Conservation (phyloP, 2,888 invertebrate species). For the Lacanobia wlatinum region DNA sequence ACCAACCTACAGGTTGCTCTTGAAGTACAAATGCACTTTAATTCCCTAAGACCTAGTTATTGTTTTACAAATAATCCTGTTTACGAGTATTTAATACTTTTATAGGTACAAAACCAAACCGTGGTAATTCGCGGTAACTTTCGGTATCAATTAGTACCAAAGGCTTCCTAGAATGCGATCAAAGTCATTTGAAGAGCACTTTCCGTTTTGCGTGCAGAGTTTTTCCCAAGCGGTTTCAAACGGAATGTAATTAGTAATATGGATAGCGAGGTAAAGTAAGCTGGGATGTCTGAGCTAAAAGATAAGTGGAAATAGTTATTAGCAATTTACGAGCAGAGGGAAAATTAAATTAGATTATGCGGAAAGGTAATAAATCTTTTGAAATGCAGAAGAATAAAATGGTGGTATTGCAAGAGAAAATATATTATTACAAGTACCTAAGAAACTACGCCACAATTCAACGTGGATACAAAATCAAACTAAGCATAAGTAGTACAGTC, state of each 20-base stretch:
- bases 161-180: conserved; percentile 26
- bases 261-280: conserved; percentile 37
- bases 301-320: conserved; percentile 57
- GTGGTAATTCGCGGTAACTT: neutral
- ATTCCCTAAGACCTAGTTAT: too few relatives aligned
- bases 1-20: too few relatives aligned
- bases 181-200: conserved; percentile 39
- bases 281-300: conserved; percentile 33
- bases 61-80: too few relatives aligned
- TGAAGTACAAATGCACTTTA: too few relatives aligned
- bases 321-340: conserved; percentile 37
- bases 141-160: conserved; percentile 14
- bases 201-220: conserved; percentile 28
- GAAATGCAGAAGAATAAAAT: conserved; percentile 9
- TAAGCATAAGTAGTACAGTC: neutral
- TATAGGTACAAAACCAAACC: neutral
- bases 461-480: neutral
- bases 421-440: neutral
- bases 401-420: neutral
- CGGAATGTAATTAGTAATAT: conserved; percentile 52
- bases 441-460: neutral
- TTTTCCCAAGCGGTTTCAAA: conserved; percentile 46
- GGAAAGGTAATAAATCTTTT: conserved; percentile 46
- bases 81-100: too few relatives aligned
- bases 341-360: conserved; percentile 44